Base-by-base conservation (phyloP, 2,113 vertebrate species). In the Circaetus gallicus region DNA sequence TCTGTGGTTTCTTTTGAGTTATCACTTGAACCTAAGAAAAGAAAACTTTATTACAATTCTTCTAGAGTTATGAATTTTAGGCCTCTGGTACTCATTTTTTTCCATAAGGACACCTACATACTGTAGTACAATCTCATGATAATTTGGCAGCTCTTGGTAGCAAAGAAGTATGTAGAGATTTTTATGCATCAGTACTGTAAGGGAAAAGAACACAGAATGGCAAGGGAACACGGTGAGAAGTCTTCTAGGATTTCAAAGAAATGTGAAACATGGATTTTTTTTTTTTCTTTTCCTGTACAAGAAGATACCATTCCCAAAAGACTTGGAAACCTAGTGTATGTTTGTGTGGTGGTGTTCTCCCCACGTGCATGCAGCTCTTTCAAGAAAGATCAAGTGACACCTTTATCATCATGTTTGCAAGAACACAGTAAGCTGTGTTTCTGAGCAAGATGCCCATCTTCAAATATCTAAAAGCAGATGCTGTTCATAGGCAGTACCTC, bases 221-320 rank as follows among this genome's bases (percentile, higher is more conserved):
- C 10, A 82, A 65, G 25, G 16, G 31, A 79, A 2, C 17, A 38
- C 7, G 18, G 10, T 55, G 36, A 55, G 26, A 79, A 87, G 13
- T 9, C 40, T 58, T 73, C 13, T 28, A 76, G 25, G 21, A 36
- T 61, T 85, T 43, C 6, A 36, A 76, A 67, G 21, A 58, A 67
- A 89, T 74, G 7, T 9, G 21, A 89, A 62, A 72, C 9, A 4
- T 7, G 2, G 16, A 8, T 3, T 6, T 86, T 36, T 38, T n/a
- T 12, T 2, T 34, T 8, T 9, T 40, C 42, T 38, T 50, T 10
- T 1, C 1, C 8, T 61, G 4, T 55, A 8, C 2, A 38, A 47
- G 16, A 87, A 62, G 20, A 49, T 69, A 50, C 6, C 13, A 13
- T 58, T 67, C 47, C 4, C 20, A 76, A 42, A 52, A 16, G 3